A percentile compares a stretch with the other conserved stretches of the same genome.
Evolutionary conservation across 2,888 invertebrate genomes (phyloP).

Genomic region (Coronaproctus castanopsis): DNA sequence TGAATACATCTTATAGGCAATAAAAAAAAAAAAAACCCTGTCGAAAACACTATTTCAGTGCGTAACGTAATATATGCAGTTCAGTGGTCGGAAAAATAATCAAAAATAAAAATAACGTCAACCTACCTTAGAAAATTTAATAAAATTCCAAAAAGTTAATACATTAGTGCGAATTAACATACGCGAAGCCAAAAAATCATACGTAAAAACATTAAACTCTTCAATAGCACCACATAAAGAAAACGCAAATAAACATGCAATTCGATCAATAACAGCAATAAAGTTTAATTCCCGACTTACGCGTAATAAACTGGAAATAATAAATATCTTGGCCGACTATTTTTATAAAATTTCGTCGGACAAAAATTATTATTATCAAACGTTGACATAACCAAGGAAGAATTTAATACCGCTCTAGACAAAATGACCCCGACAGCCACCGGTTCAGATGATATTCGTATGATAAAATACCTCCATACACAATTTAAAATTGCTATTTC

Average conservation of each 20-base stretch:
- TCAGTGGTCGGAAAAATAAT: not conserved
- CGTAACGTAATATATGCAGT: too few species aligned
- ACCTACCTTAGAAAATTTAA: not conserved
- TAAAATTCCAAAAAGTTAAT: not conserved
- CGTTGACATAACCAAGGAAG: too few species aligned
- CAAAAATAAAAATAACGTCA: not conserved
- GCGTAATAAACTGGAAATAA: not conserved
- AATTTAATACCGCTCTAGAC: too few species aligned
- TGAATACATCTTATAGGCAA: not conserved
- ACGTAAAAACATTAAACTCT: not conserved
- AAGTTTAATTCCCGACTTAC: not conserved
- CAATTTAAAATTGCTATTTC: too few species aligned
- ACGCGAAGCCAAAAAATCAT: too few species aligned
- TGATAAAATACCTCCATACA: too few species aligned
- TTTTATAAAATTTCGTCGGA: not conserved
- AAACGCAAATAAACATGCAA: not conserved
- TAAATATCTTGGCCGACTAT: not conserved
- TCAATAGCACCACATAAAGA: not conserved
- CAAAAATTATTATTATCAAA: not conserved
- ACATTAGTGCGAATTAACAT: too few species aligned
- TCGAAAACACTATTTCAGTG: not conserved
- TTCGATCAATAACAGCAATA: not conserved
- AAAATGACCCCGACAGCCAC: too few species aligned
- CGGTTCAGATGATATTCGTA: too few species aligned
- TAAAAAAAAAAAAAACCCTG: not conserved